Base-by-base conservation (phyloP, 2,113 vertebrate species). In the Thermophis baileyi region DNA sequence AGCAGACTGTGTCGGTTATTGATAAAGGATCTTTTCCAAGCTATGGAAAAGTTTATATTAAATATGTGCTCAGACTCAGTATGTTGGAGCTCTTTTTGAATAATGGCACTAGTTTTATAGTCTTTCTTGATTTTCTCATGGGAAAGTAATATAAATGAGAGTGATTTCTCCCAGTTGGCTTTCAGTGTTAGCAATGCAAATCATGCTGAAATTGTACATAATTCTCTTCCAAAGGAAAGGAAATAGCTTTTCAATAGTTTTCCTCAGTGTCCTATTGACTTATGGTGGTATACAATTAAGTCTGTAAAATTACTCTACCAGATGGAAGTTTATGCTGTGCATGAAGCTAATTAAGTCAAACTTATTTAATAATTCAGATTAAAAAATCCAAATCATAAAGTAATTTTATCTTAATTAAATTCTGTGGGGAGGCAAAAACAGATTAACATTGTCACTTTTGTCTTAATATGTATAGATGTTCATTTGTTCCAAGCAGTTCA, bases 231-330 rank as follows among this genome's bases (percentile, higher is more conserved):
- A 98, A 99, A 98, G 98, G 98, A 98, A 98, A 98, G 97, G 98
- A 99, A 99, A 98, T 99, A 97, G 97, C 98, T 98, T 98, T 98
- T 98, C 98, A 98, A 97, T 98, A 98, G 97, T 98, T 99, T 98
- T 98, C 98, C 97, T 98, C 97, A 95, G 97, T 98, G 98, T 99
- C 98, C 97, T 96, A 90, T 98, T 98, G 98, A 98, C 98, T 99
- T 99, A 98, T 97, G 95, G 95, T 97, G 95, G 97, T 97, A 97
- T 98, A 98, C 97, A 98, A 97, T 99, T 98, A 97, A 98, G 98
- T 97, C 97, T 98, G 97, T 97, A 98, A 98, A 99, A 98, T 97
- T 97, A 97, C 98, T 98, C 98, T 98, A 98, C 98, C 98, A 97
- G 98, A 98, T 98, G 98, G 97, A 97, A 97, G 96, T 96, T 96